Base-by-base conservation (phyloP, 2,797 vertebrate species). In the Pygocentrus nattereri region DNA sequence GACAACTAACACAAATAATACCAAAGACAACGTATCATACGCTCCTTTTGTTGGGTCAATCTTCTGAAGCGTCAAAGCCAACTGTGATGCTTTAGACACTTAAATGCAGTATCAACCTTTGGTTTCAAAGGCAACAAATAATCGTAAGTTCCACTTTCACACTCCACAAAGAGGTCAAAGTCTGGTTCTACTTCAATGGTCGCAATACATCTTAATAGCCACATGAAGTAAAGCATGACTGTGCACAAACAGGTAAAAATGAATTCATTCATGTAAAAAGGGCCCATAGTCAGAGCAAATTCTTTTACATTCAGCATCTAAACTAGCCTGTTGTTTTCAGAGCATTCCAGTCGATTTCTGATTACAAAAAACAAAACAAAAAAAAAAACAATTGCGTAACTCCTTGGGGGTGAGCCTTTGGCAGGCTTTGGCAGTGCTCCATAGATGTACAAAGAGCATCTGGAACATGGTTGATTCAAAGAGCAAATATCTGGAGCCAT, bases 81-180 rank as follows among this genome's bases (percentile, higher is more conserved):
- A 12, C 10, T 34, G 16, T 30, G 61, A 70, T 49, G 69, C 19
- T 49, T 38, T 65, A n/a, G 47, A 54, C 8, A 23, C 18, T 30
- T 62, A 50, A 72, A 13, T 25, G 11, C 25, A 21, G 50, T 8
- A 38, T 15, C 76, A 83, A 89, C 88, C 88, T 91, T 90, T 87
- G 80, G 76, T 88, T 67, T 83, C 5, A 12, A 30, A 67, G 54
- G 72, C 79, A 59, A 61, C 65, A n/a, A 50, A 78, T 71, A 84
- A 59, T 62, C 78, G 75, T 25, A 21, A 44, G 21, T 52, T 16
- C 31, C 41, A 64, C 12, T 38, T 38, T 1, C 49, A 73, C 31
- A 38, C 65, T 67, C 10, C 10, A 67, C 27, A 76, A 47, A 65
- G 27, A 56, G 65, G 78, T 77, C 64, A 74, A 76, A 72, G 83